These are phyloP conservation scores for Hyaena hyaena DNA, from an alignment of 2,113 vertebrate genomes.

Conservation along the genomic window DNA sequence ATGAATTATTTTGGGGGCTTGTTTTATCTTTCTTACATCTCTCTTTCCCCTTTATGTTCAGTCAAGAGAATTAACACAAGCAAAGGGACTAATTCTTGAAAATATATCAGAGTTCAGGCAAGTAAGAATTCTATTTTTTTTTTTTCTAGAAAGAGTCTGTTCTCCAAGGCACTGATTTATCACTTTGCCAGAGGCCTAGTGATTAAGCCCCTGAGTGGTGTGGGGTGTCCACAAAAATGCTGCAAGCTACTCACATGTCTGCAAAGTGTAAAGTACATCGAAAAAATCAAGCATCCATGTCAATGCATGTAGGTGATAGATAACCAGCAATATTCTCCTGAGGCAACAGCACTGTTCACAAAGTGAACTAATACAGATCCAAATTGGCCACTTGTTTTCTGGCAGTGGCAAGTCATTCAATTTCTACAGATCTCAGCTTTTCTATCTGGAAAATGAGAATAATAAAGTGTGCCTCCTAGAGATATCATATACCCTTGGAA, in stretches of 20 bases:
- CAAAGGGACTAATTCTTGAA: not conserved
- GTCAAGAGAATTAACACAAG: not conserved
- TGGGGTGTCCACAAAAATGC: not conserved
- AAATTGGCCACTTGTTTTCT: not conserved
- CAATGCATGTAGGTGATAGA: not conserved
- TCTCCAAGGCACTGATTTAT: not conserved
- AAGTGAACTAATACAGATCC: not conserved
- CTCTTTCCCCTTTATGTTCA: not conserved
- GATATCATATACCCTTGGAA: not conserved
- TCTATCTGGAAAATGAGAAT: slow-evolving; percentile 23
- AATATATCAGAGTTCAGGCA: not conserved
- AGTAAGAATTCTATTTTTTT: not conserved
- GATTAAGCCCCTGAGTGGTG: not conserved
- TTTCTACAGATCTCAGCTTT: not conserved
- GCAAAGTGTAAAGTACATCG: not conserved
- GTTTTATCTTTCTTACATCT: not conserved
- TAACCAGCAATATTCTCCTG: not conserved
- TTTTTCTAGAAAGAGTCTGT: not conserved
- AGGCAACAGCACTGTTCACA: not conserved
- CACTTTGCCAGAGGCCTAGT: not conserved
- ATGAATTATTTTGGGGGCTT: not conserved
- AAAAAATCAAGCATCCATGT: not conserved
- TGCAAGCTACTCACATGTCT: not conserved
- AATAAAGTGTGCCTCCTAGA: not conserved
- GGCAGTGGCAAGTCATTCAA: not conserved